These are phyloP conservation scores for Mesorhabditis sp. DNA, from an alignment of 2,888 invertebrate genomes.

Conservation along the genomic window DNA sequence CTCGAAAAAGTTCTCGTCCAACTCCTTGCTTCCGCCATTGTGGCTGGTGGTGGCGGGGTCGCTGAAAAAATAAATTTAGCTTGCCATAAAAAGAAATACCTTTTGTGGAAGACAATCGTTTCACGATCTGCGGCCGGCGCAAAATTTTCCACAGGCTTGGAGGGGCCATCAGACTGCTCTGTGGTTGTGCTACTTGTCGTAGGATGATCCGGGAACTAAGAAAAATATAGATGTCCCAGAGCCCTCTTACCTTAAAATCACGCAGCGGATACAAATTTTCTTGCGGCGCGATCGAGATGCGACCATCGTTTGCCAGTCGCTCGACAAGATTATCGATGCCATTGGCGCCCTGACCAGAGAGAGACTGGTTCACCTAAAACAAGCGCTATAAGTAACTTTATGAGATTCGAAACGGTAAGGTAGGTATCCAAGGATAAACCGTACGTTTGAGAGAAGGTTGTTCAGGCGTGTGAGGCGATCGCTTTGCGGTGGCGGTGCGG, in stretches of 20 bases:
- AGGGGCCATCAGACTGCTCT: neutral
- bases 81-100: neutral
- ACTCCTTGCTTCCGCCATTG: constrained; percentile 9
- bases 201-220: neutral
- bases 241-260: neutral
- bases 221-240: neutral
- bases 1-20: constrained; percentile 41
- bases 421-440: neutral
- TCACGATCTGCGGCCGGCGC: neutral
- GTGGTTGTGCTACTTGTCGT: neutral
- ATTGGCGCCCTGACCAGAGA: neutral
- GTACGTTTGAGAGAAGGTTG: neutral
- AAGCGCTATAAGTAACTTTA: neutral
- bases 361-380: neutral
- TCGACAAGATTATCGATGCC: neutral
- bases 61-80: neutral
- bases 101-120: neutral
- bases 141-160: neutral
- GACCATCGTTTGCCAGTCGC: neutral
- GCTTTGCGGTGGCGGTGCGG: neutral
- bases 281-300: neutral
- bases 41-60: neutral
- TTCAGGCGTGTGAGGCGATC: constrained; percentile 6
- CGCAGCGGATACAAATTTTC: neutral
- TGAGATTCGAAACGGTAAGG: too few relatives aligned